Evolutionary conservation across 2,797 vertebrate species (phyloP), one percentile per base, ranked within the genome.

Genomic region (Bovichtus diacanthus): DNA sequence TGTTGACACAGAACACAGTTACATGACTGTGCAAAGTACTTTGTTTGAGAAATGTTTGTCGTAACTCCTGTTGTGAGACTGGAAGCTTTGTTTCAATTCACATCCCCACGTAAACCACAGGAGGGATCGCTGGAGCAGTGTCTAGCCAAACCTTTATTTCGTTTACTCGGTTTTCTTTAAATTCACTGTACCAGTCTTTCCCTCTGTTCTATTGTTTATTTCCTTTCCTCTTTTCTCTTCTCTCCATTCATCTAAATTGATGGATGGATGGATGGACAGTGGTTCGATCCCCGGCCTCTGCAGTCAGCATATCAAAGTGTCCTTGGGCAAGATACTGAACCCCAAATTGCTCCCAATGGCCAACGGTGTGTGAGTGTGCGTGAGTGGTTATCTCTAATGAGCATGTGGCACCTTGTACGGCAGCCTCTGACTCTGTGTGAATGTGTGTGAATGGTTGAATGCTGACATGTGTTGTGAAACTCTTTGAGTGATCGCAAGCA

Each of bases 1-100:
- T 38, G 67, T 16, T 39, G 34, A 76, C 36, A 27, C 51, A 41
- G 12, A 51, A 19, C 23, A 56, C 13, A 39, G 53, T 34, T 34
- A 34, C n/a, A 18, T 59, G 21, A 66, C 81, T 71, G 69, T 55
- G n/a, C 25, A 64, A 36, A 74, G 56, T 34, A 74, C 72, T 70
- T 67, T 38, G 39, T 56, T 72, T 81, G 85, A 91, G 76, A 43
- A 84, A 87, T 84, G 81, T 76, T 53, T 69, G 59, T 41, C 78
- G 83, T 76, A 72, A 64, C 29, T 70, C 23, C 44, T 54, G 27
- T 75, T 73, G 72, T 80, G 67, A 65, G 85, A 65, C 71, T 81
- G 73, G 66, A 82, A 41, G 74, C 76, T 70, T 86, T 78, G 66
- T 87, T 86, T 83, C 68, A 82, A 54, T 79, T 71, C 39, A 71